Conservation (phyloP, 2,888 invertebrate species). For the Sinopyrophorus schimmeli region DNA sequence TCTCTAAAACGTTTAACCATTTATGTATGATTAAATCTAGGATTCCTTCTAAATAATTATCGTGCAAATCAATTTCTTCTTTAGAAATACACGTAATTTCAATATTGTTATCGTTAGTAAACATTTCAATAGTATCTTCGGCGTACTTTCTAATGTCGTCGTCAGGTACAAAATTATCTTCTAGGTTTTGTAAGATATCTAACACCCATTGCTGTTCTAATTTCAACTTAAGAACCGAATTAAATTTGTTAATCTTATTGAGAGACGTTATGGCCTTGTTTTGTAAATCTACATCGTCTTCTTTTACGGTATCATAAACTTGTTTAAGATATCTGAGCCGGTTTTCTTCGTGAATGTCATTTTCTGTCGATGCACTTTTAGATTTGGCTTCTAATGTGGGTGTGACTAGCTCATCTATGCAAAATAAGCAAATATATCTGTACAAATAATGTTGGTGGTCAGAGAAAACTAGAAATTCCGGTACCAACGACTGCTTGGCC, state of each 20-base stretch:
- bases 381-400: constrained; percentile 40
- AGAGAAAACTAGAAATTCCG: constrained; percentile 42
- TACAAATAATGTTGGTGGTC: constrained; percentile 47
- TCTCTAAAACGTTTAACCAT: constrained; percentile 41
- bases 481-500: constrained; percentile 44
- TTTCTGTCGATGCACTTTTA: constrained; percentile 18
- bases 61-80: constrained; percentile 30
- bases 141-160: constrained; percentile 45
- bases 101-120: constrained; percentile 35
- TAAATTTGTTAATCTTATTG: constrained; percentile 30
- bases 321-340: constrained; percentile 12
- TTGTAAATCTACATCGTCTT: not conserved
- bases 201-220: constrained; percentile 39
- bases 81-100: constrained; percentile 21
- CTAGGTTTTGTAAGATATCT: constrained; percentile 29
- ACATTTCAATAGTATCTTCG: constrained; percentile 45
- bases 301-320: not conserved
- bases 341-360: constrained; percentile 6
- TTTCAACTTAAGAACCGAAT: constrained; percentile 37
- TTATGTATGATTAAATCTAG: constrained; percentile 41
- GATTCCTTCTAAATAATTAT: constrained; percentile 46
- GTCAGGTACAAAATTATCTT: constrained; percentile 37
- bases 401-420: constrained; percentile 48
- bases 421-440: constrained; percentile 47
- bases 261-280: constrained; percentile 8